A percentile compares a stretch with the other conserved stretches of the same genome.
Conservation (phyloP, 2,113 vertebrate species). For the Spermophilus dauricus region DNA sequence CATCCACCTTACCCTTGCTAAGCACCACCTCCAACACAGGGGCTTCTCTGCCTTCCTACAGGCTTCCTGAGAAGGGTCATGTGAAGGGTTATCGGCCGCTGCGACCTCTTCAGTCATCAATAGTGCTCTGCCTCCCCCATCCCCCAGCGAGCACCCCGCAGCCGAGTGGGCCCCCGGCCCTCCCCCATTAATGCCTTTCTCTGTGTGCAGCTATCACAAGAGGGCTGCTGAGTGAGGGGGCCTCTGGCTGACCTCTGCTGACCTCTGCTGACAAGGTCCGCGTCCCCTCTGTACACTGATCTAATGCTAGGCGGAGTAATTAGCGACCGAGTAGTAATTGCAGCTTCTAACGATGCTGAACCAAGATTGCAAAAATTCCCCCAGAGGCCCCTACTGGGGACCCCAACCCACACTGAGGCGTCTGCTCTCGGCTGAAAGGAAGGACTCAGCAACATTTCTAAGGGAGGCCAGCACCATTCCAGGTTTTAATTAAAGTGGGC, state of each 20-base stretch:
- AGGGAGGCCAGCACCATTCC: slow-evolving; percentile 61
- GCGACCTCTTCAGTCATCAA: slow-evolving; percentile 70
- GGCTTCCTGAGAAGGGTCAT: slow-evolving; percentile 61
- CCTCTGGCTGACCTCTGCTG: slow-evolving; percentile 83
- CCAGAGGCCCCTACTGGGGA: neutral
- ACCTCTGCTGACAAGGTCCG: slow-evolving; percentile 81
- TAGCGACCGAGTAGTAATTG: slow-evolving; percentile 69
- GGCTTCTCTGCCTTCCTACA: neutral
- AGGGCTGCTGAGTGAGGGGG: slow-evolving; percentile 81
- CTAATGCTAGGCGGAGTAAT: slow-evolving; percentile 79
- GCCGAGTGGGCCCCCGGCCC: slow-evolving; percentile 48
- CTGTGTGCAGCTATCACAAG: slow-evolving; percentile 72
- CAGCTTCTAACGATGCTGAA: slow-evolving; percentile 68
- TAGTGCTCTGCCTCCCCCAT: slow-evolving; percentile 41
- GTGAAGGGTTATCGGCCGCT: slow-evolving; percentile 59
- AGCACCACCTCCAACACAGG: neutral
- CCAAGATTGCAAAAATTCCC: slow-evolving; percentile 66
- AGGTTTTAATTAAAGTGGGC: slow-evolving; percentile 77
- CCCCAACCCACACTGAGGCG: slow-evolving; percentile 58
- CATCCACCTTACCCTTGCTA: neutral
- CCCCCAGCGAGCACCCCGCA: slow-evolving; percentile 27
- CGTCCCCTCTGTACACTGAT: slow-evolving; percentile 80
- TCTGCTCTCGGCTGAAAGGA: slow-evolving; percentile 30
- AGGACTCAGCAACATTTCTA: slow-evolving; percentile 66
- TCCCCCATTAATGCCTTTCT: slow-evolving; percentile 69